These are phyloP conservation scores for Trichogramma pretiosum DNA, from an alignment of 1,140 invertebrate species.

Conservation along the genomic window DNA sequence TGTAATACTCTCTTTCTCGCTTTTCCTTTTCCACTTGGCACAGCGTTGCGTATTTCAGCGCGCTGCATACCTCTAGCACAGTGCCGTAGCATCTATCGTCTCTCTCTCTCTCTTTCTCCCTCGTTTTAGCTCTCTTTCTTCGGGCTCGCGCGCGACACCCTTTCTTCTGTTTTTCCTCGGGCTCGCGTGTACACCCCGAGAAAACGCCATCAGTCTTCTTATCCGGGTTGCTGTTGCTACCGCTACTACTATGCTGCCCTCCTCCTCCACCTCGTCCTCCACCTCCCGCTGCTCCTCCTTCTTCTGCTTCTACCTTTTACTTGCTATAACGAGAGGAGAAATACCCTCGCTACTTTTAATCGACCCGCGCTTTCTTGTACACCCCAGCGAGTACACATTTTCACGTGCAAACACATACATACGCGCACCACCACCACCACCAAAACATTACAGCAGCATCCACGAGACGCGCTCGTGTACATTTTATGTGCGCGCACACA, in stretches of 20 bases:
- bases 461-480: background rate
- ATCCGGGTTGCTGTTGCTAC: constrained; percentile 18
- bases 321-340: constrained; percentile 46
- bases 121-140: constrained; percentile 13
- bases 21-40: constrained; percentile 15
- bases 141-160: constrained; percentile 20
- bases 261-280: constrained; percentile 22
- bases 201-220: constrained; percentile 16
- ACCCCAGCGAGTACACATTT: too few species aligned
- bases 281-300: constrained; percentile 20
- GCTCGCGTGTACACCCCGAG: constrained; percentile 7
- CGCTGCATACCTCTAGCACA: constrained; percentile 10
- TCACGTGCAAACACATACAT: constrained; percentile 45
- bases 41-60: constrained; percentile 14
- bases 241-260: constrained; percentile 7
- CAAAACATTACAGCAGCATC: background rate
- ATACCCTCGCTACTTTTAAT: constrained; percentile 50
- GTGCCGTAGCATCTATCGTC: constrained; percentile 19
- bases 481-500: constrained; percentile 15
- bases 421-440: constrained; percentile 20
- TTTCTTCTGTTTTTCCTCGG: constrained; percentile 23
- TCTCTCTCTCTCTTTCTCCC: constrained; percentile 18
- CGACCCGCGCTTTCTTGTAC: constrained; percentile 48
- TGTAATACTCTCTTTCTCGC: constrained; percentile 18
- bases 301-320: constrained; percentile 19